Conservation (phyloP, 1,140 invertebrate species). For the Galleria mellonella region DNA sequence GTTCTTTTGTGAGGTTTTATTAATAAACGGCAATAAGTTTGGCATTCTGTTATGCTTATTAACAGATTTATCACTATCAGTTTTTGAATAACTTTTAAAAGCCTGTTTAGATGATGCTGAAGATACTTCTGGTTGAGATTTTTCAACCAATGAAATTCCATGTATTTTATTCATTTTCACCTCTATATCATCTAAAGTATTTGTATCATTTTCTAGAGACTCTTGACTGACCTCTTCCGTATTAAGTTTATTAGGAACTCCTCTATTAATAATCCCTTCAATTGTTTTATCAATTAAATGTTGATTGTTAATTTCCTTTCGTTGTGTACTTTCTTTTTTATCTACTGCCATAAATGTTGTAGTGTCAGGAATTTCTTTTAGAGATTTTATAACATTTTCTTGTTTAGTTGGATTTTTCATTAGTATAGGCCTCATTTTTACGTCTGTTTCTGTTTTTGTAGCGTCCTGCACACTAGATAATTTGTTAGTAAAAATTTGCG, state of each 20-base stretch:
- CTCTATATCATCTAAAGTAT: slow-evolving; percentile 50
- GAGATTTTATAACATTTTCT: slow-evolving; percentile 12
- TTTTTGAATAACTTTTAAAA: slow-evolving; percentile 14
- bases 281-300: slow-evolving; percentile 62
- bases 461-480: slow-evolving; percentile 15
- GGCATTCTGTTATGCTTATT: slow-evolving; percentile 32
- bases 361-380: neutral
- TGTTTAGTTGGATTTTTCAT: slow-evolving; percentile 18
- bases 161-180: slow-evolving; percentile 66
- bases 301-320: slow-evolving; percentile 52
- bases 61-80: slow-evolving; percentile 15
- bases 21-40: slow-evolving; percentile 28
- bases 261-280: slow-evolving; percentile 55
- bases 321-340: slow-evolving; percentile 23
- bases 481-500: slow-evolving; percentile 40
- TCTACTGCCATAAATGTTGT: slow-evolving; percentile 6
- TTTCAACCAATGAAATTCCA: slow-evolving; percentile 48
- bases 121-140: slow-evolving; percentile 41
- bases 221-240: too few relatives aligned
- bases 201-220: neutral
- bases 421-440: slow-evolving; percentile 14
- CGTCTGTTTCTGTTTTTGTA: slow-evolving; percentile 11
- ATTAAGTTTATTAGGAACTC: slow-evolving; percentile 1
- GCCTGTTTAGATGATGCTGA: slow-evolving; percentile 20
- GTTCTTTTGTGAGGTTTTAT: slow-evolving; percentile 26